A percentile compares a stretch with the other conserved stretches of the same genome.
phyloP scores from a whole-genome alignment of 2,797 vertebrate species.

The Syngnathus rostellatus region DNA sequence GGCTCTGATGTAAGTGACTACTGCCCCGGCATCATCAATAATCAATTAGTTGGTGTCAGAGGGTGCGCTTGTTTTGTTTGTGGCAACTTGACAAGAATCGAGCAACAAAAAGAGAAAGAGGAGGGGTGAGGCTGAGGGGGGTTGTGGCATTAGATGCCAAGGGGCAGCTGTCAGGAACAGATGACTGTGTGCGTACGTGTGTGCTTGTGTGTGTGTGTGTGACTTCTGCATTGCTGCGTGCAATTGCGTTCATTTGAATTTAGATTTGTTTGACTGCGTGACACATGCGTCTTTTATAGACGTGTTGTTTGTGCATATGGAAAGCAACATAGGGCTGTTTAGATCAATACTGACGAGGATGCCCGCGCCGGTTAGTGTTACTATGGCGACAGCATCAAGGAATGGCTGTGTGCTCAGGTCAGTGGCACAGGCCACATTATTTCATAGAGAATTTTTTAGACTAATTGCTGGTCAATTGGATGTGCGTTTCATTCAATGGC shows the following conservation, averaged over 20 bases:
- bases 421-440: background rate
- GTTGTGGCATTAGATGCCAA: constrained; percentile 47
- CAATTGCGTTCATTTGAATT: constrained; percentile 41
- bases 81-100: constrained; percentile 67
- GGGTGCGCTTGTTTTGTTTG: constrained; percentile 56
- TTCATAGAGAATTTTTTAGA: background rate
- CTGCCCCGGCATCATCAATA: constrained; percentile 59
- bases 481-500: background rate
- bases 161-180: constrained; percentile 68
- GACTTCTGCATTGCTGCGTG: constrained; percentile 30
- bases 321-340: constrained; percentile 22
- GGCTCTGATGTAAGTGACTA: constrained; percentile 60
- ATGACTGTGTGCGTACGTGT: constrained; percentile 45
- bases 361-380: constrained; percentile 48
- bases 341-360: constrained; percentile 57
- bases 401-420: background rate
- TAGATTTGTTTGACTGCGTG: constrained; percentile 37
- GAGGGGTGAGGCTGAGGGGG: constrained; percentile 13
- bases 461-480: too few relatives aligned
- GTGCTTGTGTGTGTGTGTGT: constrained; percentile 1
- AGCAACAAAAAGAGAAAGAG: constrained; percentile 59
- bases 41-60: constrained; percentile 71
- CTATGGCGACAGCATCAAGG: constrained; percentile 60
- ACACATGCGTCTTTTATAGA: constrained; percentile 37
- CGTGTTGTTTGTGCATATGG: constrained; percentile 9